A percentile compares a stretch with the other conserved stretches of the same genome.
phyloP scores from a whole-genome alignment of 2,888 invertebrate species.

The Oxyteleia sp. region DNA sequence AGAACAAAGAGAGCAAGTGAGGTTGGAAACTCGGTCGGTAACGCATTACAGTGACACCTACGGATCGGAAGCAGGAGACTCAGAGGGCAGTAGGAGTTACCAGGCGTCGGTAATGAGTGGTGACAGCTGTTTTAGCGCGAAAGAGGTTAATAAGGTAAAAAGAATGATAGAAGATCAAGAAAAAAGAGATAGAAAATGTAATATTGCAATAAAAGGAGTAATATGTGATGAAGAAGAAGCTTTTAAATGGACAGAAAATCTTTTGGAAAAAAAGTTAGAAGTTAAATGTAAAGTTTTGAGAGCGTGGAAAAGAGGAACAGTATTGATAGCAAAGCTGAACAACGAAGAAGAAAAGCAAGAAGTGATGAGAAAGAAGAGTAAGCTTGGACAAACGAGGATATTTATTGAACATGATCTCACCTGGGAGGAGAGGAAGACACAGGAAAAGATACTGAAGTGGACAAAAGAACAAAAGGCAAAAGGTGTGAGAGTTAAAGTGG shows the following conservation, averaged over 20 bases:
- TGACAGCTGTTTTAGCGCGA: neutral
- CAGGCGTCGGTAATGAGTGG: neutral
- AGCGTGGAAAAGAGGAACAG: neutral
- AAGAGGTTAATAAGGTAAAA: neutral
- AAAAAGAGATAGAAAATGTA: neutral
- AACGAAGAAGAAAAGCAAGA: slow-evolving; percentile 24
- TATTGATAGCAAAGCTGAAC: slow-evolving; percentile 9
- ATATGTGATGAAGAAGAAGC: neutral
- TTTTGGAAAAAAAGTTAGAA: neutral
- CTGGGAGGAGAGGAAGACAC: neutral
- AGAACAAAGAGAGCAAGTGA: no score
- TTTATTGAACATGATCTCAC: slow-evolving; percentile 3
- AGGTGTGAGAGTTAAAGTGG: neutral
- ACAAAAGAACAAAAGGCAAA: neutral
- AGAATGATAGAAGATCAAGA: neutral
- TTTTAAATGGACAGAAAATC: neutral
- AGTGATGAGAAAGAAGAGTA: slow-evolving; percentile 10
- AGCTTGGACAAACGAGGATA: neutral
- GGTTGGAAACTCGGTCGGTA: neutral
- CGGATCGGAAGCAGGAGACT: neutral
- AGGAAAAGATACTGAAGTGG: neutral
- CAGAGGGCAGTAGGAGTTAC: neutral
- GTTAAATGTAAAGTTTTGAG: slow-evolving; percentile 2
- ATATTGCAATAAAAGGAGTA: neutral
- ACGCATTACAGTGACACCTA: neutral